Evolutionary conservation across 2,113 vertebrate genomes (phyloP).

Genomic region (Scopus umbretta): DNA sequence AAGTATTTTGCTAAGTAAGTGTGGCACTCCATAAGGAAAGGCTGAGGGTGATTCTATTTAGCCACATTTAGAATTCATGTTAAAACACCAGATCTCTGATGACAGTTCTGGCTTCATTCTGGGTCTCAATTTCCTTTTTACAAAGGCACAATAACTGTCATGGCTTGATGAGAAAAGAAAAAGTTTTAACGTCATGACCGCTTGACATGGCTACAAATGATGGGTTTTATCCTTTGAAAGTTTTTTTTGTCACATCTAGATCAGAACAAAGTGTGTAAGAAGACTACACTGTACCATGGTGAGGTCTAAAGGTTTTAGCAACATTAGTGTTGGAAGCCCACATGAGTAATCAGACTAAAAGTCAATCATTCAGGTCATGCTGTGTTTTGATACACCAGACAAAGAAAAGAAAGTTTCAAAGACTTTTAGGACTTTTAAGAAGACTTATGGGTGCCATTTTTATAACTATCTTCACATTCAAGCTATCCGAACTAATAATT

Average conservation of each 20-base stretch:
- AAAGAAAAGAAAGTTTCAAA: neutral
- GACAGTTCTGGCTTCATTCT: slow-evolving; percentile 6
- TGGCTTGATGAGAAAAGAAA: neutral
- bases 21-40: neutral
- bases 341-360: neutral
- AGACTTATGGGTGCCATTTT: neutral
- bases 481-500: neutral
- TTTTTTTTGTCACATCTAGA: neutral
- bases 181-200: slow-evolving; percentile 16
- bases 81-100: slow-evolving; percentile 2
- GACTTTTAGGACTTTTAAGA: neutral
- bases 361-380: neutral
- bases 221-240: slow-evolving; percentile 36
- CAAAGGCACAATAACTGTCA: neutral
- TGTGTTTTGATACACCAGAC: neutral
- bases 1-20: slow-evolving; percentile 5
- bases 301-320: neutral
- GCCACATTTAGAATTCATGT: slow-evolving; percentile 38
- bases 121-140: slow-evolving; percentile 5
- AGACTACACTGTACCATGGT: neutral
- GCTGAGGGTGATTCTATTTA: slow-evolving; percentile 12
- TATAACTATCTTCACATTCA: neutral
- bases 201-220: neutral
- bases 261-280: neutral
- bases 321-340: neutral